Evolutionary conservation across 2,113 vertebrate species (phyloP).

Genomic region (Crotalus helleri): DNA sequence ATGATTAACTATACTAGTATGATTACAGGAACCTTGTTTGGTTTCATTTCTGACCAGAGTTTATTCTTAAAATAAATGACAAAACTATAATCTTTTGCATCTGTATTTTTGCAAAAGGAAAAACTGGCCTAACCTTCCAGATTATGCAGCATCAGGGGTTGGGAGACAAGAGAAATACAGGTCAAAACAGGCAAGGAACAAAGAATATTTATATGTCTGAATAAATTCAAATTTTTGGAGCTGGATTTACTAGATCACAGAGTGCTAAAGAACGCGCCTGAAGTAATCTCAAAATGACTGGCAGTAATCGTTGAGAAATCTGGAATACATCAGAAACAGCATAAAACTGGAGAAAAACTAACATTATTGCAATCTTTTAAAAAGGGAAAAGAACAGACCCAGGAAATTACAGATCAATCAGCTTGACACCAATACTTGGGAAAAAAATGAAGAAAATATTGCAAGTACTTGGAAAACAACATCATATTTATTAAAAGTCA

Average conservation of each 20-base stretch:
- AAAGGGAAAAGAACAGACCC: background rate
- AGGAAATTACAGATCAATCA: background rate
- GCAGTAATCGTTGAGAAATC: background rate
- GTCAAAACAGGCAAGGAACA: background rate
- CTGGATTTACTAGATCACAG: background rate
- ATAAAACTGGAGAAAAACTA: background rate
- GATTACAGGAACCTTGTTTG: background rate
- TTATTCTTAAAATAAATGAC: background rate
- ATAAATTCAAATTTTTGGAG: background rate
- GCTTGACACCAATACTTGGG: background rate
- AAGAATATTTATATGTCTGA: background rate
- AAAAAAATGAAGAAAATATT: background rate
- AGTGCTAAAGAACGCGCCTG: background rate
- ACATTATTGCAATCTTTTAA: background rate
- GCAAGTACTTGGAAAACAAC: background rate
- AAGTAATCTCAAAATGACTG: background rate
- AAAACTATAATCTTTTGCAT: background rate
- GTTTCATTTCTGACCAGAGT: background rate
- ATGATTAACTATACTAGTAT: background rate
- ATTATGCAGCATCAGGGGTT: background rate
- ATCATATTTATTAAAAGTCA: background rate
- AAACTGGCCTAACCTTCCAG: background rate
- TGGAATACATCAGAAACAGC: background rate
- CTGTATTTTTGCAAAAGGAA: background rate
- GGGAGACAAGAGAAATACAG: background rate